Evolutionary conservation across 1,140 invertebrate genomes (phyloP).

Genomic region (Bombyx mandarina): DNA sequence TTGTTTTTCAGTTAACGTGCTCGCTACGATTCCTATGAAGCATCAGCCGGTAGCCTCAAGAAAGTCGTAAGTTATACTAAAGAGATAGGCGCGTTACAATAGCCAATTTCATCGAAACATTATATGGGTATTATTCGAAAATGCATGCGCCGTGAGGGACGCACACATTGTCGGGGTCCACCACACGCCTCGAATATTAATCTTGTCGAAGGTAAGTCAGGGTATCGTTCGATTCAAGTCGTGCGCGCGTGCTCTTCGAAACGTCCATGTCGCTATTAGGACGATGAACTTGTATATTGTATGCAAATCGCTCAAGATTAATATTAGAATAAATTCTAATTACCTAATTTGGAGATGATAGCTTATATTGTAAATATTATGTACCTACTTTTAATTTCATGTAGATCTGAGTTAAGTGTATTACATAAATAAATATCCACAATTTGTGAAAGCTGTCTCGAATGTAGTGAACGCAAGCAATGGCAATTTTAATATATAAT

Average conservation of each 20-base stretch:
- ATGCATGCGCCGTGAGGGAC: slow-evolving; percentile 56
- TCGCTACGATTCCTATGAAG: neutral
- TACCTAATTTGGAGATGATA: no score
- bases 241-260: slow-evolving; percentile 22
- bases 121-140: slow-evolving; percentile 67
- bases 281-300: slow-evolving; percentile 46
- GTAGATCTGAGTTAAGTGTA: no score
- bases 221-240: slow-evolving; percentile 21
- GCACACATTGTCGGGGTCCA: slow-evolving; percentile 46
- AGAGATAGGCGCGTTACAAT: slow-evolving; percentile 31
- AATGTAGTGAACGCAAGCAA: no score
- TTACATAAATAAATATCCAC: no score
- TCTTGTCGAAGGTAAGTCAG: slow-evolving; percentile 43
- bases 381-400: no score
- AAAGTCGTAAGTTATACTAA: slow-evolving; percentile 53
- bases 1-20: neutral
- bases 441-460: no score
- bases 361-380: no score
- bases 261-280: slow-evolving; percentile 37
- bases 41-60: slow-evolving; percentile 15
- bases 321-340: no score
- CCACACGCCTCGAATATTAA: slow-evolving; percentile 62
- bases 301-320: slow-evolving; percentile 17
- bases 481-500: no score
- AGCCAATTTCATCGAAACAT: slow-evolving; percentile 63